Evolutionary conservation across 2,888 invertebrate genomes (phyloP).

Genomic region (Melanostoma mellinum): DNA sequence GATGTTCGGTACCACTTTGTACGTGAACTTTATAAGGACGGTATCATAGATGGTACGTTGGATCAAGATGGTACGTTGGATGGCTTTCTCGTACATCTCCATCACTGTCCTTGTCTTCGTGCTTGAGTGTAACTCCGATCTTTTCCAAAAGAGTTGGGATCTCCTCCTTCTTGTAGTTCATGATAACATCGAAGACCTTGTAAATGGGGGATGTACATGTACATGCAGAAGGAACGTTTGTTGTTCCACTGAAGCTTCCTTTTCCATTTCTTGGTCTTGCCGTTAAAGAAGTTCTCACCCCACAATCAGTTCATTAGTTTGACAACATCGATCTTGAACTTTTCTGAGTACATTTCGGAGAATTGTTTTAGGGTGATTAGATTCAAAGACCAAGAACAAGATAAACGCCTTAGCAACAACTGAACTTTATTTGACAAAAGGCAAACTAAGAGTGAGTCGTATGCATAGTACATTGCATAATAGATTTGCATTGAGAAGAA

Average conservation of each 20-base stretch:
- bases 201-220: slow-evolving; percentile 99
- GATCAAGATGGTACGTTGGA: too few species aligned
- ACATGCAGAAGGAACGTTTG: slow-evolving; percentile 99
- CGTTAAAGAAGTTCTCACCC: slow-evolving; percentile 99
- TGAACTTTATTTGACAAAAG: too few species aligned
- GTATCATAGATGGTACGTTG: too few species aligned
- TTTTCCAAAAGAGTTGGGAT: slow-evolving; percentile 93
- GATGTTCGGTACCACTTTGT: too few species aligned
- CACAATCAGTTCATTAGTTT: slow-evolving; percentile 99
- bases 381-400: too few species aligned
- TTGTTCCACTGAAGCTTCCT: slow-evolving; percentile 94
- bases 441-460: too few species aligned
- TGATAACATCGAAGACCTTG: slow-evolving; percentile 91
- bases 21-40: too few species aligned
- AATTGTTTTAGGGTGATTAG: slow-evolving; percentile 99
- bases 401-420: too few species aligned
- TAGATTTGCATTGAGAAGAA: too few species aligned
- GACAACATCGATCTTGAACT: slow-evolving; percentile 98
- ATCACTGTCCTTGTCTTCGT: slow-evolving; percentile 97
- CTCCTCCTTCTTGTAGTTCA: slow-evolving; percentile 98
- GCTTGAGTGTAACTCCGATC: slow-evolving; percentile 94
- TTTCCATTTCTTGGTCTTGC: slow-evolving; percentile 99
- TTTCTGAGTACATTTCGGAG: slow-evolving; percentile 98
- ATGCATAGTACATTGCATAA: too few species aligned
- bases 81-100: too few species aligned